Percentiles rank a stretch among this genome's conserved stretches.
Conservation (phyloP, 2,113 vertebrate genomes). For the Terrapene triunguis region DNA sequence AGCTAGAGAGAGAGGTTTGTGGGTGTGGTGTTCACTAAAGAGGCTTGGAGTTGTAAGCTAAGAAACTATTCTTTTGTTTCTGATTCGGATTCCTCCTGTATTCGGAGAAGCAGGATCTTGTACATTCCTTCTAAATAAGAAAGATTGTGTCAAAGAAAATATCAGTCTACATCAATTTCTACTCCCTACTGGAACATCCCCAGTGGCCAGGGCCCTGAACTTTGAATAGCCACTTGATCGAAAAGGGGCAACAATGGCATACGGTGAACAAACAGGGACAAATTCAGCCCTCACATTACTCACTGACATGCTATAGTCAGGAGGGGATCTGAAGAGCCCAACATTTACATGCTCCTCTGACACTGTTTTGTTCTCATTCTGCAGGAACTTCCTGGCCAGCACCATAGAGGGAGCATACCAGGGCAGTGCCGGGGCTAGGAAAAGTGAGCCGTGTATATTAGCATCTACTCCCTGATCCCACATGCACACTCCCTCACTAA, state of each 20-base stretch:
- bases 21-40: not conserved
- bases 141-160: not conserved
- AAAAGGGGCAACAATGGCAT: not conserved
- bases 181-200: not conserved
- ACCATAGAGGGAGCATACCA: not conserved
- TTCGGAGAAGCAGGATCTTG: not conserved
- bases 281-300: not conserved
- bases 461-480: not conserved
- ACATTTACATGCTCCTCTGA: rapidly evolving
- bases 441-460: not conserved
- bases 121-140: not conserved
- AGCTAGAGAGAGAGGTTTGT: not conserved
- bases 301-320: not conserved
- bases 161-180: not conserved
- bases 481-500: not conserved
- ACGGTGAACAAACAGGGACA: not conserved
- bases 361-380: not conserved
- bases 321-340: not conserved
- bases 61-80: not conserved
- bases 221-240: not conserved
- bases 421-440: not conserved
- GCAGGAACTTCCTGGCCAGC: not conserved
- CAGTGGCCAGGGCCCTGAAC: not conserved
- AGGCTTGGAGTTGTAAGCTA: not conserved
- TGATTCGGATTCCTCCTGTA: not conserved